Evolutionary conservation across 2,113 vertebrate genomes (phyloP), one percentile per base, ranked within the genome.

Genomic region (Coptodon rendalli): DNA sequence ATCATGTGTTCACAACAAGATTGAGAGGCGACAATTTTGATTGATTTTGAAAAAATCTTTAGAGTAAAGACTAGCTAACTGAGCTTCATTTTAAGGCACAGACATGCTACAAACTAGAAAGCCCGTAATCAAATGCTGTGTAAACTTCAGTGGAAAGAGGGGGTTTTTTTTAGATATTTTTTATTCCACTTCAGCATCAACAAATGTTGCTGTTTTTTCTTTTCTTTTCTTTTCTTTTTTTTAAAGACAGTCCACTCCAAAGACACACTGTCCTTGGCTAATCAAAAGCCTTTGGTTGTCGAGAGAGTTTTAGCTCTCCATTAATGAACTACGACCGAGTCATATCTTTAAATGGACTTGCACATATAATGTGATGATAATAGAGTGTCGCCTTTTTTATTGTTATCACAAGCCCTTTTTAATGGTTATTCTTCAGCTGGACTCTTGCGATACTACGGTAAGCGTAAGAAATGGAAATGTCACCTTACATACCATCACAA

Each of bases 31-130:
- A 73, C 22, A 43, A 81, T 48, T 57, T 90, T 80, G 63, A 94
- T 86, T 91, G 86, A 90, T 92, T 93, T 76, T 82, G n/a, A 87
- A 89, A 87, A 87, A 89, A 89, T 91, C 36, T 81, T 87, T 82
- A 19, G 63, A 68, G 79, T 85, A 84, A 91, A 85, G 31, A 63
- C 22, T 40, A 12, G 48, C 48, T 89, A 83, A 88, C n/a, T 54
- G 38, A 78, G 76, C 59, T 89, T 91, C 84, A 87, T 87, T 86
- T 89, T 36, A 80, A 92, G 50, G 54, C 53, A 73, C 53, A 14
- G 38, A 71, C 66, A 76, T 80, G 80, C 83, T 86, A 24, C 76
- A 83, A 86, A 86, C n/a, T 12, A 68, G 40, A 38, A 81, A 92
- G 48, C 48, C 43, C 24, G 84, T 82, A 91, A 88, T 92, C 68